phyloP scores from a whole-genome alignment of 1,140 invertebrate species.

The Drosophila littoralis region DNA sequence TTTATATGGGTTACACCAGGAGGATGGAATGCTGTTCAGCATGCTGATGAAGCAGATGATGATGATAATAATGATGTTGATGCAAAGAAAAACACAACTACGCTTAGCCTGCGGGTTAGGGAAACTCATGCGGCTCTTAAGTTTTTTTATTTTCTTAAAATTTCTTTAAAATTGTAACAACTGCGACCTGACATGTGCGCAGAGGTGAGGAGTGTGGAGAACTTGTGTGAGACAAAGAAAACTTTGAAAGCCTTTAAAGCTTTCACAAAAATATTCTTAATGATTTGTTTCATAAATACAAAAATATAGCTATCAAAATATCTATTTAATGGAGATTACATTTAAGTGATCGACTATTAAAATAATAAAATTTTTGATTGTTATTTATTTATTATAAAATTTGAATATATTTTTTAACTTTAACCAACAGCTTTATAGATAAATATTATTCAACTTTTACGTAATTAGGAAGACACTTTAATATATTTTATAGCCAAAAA shows the following conservation, averaged over 20 bases:
- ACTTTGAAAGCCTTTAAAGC: neutral
- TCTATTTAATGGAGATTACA: too few relatives aligned
- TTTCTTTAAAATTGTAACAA: conserved; percentile 60
- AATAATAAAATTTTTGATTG: too few relatives aligned
- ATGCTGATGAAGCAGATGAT: conserved; percentile 28
- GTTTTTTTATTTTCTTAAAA: conserved; percentile 59
- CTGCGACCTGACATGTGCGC: conserved; percentile 45
- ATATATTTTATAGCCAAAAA: too few relatives aligned
- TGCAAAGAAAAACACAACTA: conserved; percentile 29
- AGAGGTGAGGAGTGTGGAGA: neutral
- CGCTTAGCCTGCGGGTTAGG: conserved; percentile 23
- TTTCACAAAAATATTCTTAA: too few relatives aligned
- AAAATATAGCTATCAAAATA: too few relatives aligned
- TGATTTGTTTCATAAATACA: too few relatives aligned
- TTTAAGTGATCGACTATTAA: too few relatives aligned
- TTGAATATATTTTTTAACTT: too few relatives aligned
- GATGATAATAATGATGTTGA: conserved; percentile 12
- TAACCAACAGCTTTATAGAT: too few relatives aligned
- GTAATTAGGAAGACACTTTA: too few relatives aligned
- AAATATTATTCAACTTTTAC: too few relatives aligned
- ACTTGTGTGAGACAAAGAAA: neutral
- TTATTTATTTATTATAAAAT: too few relatives aligned
- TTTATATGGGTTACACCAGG: conserved; percentile 34
- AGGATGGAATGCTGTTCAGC: neutral
- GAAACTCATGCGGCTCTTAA: conserved; percentile 12